Percentiles rank a stretch among this genome's conserved stretches.
Evolutionary conservation across 2,888 invertebrate genomes (phyloP).

Genomic region (Drosophila peninsularis): DNA sequence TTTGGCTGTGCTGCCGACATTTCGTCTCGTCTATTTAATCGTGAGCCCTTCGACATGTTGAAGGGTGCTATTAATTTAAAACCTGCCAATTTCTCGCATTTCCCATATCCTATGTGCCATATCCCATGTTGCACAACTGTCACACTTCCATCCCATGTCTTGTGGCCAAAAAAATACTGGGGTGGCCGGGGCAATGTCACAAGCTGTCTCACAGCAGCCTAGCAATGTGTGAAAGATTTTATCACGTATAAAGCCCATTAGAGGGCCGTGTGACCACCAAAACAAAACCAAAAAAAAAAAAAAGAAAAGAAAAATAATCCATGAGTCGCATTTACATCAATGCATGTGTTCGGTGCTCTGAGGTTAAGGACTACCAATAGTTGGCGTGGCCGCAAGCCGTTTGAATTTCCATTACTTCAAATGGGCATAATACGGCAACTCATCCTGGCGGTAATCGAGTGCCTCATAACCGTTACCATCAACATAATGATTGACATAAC

Average conservation of each 20-base stretch:
- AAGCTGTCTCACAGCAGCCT: constrained; percentile 25
- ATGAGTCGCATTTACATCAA: constrained; percentile 45
- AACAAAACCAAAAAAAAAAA: constrained; percentile 4
- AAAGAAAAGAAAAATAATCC: constrained; percentile 8
- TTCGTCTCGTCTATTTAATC: constrained; percentile 64
- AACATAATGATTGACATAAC: constrained; percentile 75
- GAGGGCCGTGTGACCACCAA: constrained; percentile 27
- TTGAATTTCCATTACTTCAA: constrained; percentile 63
- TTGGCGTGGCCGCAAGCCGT: constrained; percentile 41
- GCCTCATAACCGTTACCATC: constrained; percentile 68
- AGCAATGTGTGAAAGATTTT: constrained; percentile 52
- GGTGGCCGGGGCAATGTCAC: constrained; percentile 27
- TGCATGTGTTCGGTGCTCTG: constrained; percentile 6
- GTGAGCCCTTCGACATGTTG: constrained; percentile 59
- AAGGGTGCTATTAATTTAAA: constrained; percentile 68
- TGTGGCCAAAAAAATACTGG: constrained; percentile 11
- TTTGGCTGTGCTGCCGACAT: constrained; percentile 40
- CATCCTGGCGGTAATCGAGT: constrained; percentile 68
- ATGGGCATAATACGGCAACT: constrained; percentile 64
- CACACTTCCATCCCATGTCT: constrained; percentile 22
- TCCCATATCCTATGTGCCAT: constrained; percentile 17
- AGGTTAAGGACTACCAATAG: constrained; percentile 37
- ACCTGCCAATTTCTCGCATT: constrained; percentile 55
- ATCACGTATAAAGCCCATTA: constrained; percentile 67
- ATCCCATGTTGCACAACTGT: constrained; percentile 15